Base-by-base conservation (phyloP, 1,140 invertebrate genomes). In the Macrostomum lignano region DNA sequence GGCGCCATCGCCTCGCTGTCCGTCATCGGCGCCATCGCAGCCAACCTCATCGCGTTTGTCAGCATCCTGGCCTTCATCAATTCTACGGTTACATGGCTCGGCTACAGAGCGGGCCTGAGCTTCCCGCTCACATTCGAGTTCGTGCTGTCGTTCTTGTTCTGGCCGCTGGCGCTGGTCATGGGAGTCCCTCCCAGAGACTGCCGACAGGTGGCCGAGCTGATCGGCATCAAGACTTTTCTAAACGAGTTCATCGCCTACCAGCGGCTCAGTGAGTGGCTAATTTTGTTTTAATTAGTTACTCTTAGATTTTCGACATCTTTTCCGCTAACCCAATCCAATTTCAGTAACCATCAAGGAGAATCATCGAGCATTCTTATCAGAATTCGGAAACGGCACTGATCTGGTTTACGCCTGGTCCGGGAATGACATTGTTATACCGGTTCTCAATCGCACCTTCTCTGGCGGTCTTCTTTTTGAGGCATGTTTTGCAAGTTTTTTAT, bases 161-260 rank as follows among this genome's bases (percentile, higher is more conserved):
- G 45, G 43, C 52, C 52, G 17, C 35, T 53, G 17, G 49, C 44
- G 7, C 48, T 44, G 25, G 17, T 51, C 7, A 48, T 55, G 44
- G 52, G 52, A 7, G 44, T 47, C 4, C 39, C 36, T 11, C 21
- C 37, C 13, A 37, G 36, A 11, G 49, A 55, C 36, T 53, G 49
- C 38, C 36, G 42, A 1, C 37, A 44, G 22, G 47, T 55, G 0
- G 52, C 49, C 1, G 28, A 46, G 23, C 37, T 55, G 26, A 41
- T 53, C 22, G 52, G 52, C 17, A 34, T 52, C n/a, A 55, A 55
- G 28, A 50, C 47, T 14, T 49, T 54, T 31, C 33, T 51, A n/a
- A 55, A 55, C 34, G 52, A 55, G 29, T 55, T 55, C 37, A 36
- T 52, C 2, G 52, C 51, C 2, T 55, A 50, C 35, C 39, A 43